A percentile compares a stretch with the other conserved stretches of the same genome.
Conservation (phyloP, 2,888 invertebrate species). For the Strigamia maritima region DNA sequence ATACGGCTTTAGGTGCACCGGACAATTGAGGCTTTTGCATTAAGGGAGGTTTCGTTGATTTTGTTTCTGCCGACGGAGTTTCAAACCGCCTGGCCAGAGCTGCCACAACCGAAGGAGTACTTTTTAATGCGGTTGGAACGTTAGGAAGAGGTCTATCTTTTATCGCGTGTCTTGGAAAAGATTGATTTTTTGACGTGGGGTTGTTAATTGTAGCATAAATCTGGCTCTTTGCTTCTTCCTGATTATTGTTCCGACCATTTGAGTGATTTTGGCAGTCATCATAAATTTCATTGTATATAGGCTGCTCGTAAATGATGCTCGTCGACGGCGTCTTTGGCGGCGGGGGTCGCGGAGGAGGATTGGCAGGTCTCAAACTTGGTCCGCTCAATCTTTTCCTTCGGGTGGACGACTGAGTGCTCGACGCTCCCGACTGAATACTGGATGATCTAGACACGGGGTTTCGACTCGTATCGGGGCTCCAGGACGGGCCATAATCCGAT, state of each 20-base stretch:
- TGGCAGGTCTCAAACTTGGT: constrained; percentile 70
- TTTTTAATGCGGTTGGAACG: neutral
- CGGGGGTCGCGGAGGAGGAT: constrained; percentile 52
- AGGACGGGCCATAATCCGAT: constrained; percentile 29
- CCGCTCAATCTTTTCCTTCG: constrained; percentile 70
- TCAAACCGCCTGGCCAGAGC: constrained; percentile 41
- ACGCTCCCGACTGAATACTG: constrained; percentile 66
- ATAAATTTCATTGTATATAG: constrained; percentile 41
- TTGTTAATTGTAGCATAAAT: constrained; percentile 22
- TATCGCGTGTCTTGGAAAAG: neutral
- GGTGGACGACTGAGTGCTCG: constrained; percentile 62
- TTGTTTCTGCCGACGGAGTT: neutral
- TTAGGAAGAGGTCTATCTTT: neutral
- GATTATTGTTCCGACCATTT: neutral
- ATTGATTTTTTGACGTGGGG: neutral
- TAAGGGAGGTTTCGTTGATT: neutral
- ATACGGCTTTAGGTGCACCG: neutral
- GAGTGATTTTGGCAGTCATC: constrained; percentile 26
- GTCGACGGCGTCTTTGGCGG: constrained; percentile 45
- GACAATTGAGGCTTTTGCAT: neutral
- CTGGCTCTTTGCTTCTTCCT: neutral
- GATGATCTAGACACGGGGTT: constrained; percentile 71
- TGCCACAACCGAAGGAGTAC: constrained; percentile 38
- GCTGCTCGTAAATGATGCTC: constrained; percentile 39
- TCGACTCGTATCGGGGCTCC: constrained; percentile 54